Base-by-base conservation (phyloP, 2,888 invertebrate genomes). In the Orthosia cruda region DNA sequence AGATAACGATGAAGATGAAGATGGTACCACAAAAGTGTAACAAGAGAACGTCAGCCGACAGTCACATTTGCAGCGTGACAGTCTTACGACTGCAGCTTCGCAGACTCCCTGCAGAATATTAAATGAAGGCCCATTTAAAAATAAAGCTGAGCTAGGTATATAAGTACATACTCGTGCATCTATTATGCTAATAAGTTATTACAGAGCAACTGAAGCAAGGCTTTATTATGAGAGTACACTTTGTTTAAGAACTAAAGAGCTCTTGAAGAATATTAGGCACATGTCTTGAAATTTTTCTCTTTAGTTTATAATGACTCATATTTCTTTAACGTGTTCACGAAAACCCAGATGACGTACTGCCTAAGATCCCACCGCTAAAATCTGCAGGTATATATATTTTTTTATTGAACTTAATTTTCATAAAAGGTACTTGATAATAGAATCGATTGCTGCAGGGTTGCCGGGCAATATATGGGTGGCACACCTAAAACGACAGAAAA, bases 161-260 rank as follows among this genome's bases (percentile, higher is more conserved):
- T 13, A 26, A 55, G 23, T 62, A 66, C 55, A 83, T 78, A 66
- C 26, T 26, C 26, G 26, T 26, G 26, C 26, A 26, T 26, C 26
- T 26, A 26, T 26, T 26, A 26, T 26, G 81, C 68, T 69, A 81
- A 79, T 83, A 57, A 58, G 65, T 61, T 73, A 68, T 73, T 69
- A 69, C 62, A 69, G 26, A 73, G 69, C 84, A 47, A 66, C 65
- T 47, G 26, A 57, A 54, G 49, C 63, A 58, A 66, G 65, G 54
- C 64, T 69, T 78, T 80, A 65, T 80, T 80, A 68, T 68, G 49
- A 72, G 52, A 62, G 50, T 81, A 69, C 49, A 72, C 32, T 80
- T 65, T 62, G 55, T 66, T 77, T 7, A 47, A 65, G 54, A 47
- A 71, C 52, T 78, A 54, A 78, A 64, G 50, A 65, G 15, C n/a